A percentile compares a stretch with the other conserved stretches of the same genome.
Evolutionary conservation across 64 coral and sea anemone genomes (phyloP).

Genomic region (Pocillopora damicornis): DNA sequence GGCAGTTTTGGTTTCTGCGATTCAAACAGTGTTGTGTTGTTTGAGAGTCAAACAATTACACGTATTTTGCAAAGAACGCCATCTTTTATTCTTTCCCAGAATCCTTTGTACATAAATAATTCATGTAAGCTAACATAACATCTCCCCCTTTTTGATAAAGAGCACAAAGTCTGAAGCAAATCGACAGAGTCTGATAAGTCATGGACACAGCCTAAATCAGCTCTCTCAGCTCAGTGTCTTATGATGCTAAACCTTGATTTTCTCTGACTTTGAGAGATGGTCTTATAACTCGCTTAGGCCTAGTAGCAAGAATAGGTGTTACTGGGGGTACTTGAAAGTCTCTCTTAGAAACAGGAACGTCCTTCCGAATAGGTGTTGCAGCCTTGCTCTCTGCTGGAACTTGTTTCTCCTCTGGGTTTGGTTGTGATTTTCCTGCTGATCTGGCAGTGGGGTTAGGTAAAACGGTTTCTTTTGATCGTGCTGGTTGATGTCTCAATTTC

Average conservation of each 20-base stretch:
- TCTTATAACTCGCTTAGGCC: conserved; percentile 2
- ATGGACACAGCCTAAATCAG: not conserved
- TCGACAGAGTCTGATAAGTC: not conserved
- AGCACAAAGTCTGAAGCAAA: not conserved
- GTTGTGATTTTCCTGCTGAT: not conserved
- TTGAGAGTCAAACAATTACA: no score
- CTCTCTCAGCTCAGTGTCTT: not conserved
- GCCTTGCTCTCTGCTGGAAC: not conserved
- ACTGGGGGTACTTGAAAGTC: no score
- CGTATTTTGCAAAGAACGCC: no score
- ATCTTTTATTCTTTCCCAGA: no score
- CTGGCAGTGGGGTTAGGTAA: conserved; percentile 5
- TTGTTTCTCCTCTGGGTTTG: not conserved
- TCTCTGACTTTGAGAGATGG: conserved; percentile 19
- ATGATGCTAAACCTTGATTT: conserved; percentile 3
- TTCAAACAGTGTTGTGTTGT: no score
- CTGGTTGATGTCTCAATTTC: conserved; percentile 7
- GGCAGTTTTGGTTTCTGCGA: no score
- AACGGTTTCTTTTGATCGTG: conserved; percentile 14
- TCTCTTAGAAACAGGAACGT: no score
- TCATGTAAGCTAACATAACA: not conserved
- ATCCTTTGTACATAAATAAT: not conserved
- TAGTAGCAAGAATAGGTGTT: not conserved
- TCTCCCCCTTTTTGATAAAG: not conserved
- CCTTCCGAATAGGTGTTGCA: not conserved